Conservation (phyloP, 2,888 invertebrate genomes). For the Lomographa bimaculata region DNA sequence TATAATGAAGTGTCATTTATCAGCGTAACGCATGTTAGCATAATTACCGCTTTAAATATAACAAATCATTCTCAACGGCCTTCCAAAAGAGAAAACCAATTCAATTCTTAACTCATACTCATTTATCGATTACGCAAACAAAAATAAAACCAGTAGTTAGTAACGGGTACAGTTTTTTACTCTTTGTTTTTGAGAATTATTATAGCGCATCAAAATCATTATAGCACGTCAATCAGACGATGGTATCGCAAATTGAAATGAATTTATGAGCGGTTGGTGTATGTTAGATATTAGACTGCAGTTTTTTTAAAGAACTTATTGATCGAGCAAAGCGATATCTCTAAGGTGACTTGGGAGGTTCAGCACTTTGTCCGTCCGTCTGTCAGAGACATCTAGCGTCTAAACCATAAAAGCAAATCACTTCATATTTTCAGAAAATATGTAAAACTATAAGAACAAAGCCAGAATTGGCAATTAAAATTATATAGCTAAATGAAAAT, state of each 20-base stretch:
- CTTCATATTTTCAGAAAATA: no score
- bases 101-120: slow-evolving; percentile 43
- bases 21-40: slow-evolving; percentile 10
- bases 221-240: slow-evolving; percentile 59
- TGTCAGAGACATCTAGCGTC: no score
- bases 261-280: slow-evolving; percentile 6
- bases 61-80: slow-evolving; percentile 20
- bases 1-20: slow-evolving; percentile 4
- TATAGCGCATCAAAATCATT: slow-evolving; percentile 60
- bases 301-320: no score
- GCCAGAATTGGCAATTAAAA: no score
- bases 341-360: no score
- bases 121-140: slow-evolving; percentile 59
- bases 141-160: slow-evolving; percentile 62
- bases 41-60: slow-evolving; percentile 27
- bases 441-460: no score
- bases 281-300: neutral
- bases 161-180: slow-evolving; percentile 47
- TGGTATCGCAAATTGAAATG: slow-evolving; percentile 43
- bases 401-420: no score
- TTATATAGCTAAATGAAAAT: no score
- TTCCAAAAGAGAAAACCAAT: slow-evolving; percentile 51
- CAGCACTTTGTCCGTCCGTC: no score
- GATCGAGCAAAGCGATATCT: no score
- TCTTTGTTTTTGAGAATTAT: slow-evolving; percentile 54